These are phyloP conservation scores for Pituophis catenifer DNA, from an alignment of 2,113 vertebrate genomes.

Conservation along the genomic window DNA sequence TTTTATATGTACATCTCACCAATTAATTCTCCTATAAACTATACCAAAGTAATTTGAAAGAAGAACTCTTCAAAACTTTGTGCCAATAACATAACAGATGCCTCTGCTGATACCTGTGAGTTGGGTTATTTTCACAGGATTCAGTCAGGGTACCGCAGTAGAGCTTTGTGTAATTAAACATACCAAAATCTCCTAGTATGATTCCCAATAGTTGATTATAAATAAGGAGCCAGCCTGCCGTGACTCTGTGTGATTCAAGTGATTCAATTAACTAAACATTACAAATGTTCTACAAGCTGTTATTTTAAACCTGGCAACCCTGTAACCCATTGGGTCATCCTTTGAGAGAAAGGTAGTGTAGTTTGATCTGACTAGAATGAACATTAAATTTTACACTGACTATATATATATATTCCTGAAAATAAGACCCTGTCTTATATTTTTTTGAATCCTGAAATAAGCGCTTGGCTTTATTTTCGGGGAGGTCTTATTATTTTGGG, in stretches of 20 bases:
- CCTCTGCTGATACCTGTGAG: not conserved
- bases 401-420: too few relatives aligned
- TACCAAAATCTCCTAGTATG: not conserved
- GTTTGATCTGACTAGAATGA: not conserved
- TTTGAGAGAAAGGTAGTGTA: not conserved
- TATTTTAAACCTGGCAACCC: not conserved
- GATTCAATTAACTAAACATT: not conserved
- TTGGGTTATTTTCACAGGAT: not conserved
- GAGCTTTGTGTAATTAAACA: not conserved
- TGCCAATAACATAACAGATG: not conserved
- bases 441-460: too few relatives aligned
- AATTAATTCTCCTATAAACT: not conserved
- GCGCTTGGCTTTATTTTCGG: too few relatives aligned
- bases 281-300: not conserved
- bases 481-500: too few relatives aligned
- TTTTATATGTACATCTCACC: not conserved
- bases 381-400: not conserved
- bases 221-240: not conserved
- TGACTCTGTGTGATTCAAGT: not conserved
- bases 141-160: not conserved
- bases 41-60: not conserved
- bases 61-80: not conserved
- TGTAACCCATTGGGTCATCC: not conserved
- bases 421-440: too few relatives aligned
- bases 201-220: not conserved